Conservation (phyloP, 2,797 vertebrate species). For the Semaprochilodus insignis region DNA sequence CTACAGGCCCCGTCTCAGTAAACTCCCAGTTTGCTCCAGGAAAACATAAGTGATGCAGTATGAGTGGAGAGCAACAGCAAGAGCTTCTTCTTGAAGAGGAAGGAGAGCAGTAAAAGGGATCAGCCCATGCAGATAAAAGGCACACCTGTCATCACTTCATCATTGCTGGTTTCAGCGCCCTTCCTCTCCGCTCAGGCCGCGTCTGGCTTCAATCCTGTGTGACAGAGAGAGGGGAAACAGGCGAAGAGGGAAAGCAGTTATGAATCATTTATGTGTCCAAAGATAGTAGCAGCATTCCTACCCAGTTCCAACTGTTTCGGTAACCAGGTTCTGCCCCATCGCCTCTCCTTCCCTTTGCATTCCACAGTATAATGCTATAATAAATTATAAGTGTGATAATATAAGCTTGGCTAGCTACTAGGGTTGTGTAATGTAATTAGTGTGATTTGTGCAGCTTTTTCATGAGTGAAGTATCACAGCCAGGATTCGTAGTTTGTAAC, state of each 20-base stretch:
- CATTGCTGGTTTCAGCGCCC: slow-evolving; percentile 62
- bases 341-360: neutral
- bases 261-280: slow-evolving; percentile 57
- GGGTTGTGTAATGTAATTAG: neutral
- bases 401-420: neutral
- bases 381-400: too few relatives aligned
- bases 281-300: slow-evolving; percentile 24
- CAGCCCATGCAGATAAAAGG: slow-evolving; percentile 64
- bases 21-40: neutral
- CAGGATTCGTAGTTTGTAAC: too few relatives aligned
- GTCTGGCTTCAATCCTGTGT: slow-evolving; percentile 57
- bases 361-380: neutral
- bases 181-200: slow-evolving; percentile 57
- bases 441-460: too few relatives aligned
- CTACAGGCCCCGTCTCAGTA: neutral
- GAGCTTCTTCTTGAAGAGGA: neutral
- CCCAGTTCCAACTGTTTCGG: slow-evolving; percentile 4
- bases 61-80: neutral
- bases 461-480: neutral
- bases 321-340: neutral
- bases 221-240: slow-evolving; percentile 43
- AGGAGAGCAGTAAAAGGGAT: slow-evolving; percentile 48
- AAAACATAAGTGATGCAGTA: neutral
- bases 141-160: slow-evolving; percentile 76
- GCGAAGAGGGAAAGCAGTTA: slow-evolving; percentile 6